Evolutionary conservation across 1,140 invertebrate species (phyloP).

Genomic region (Cheumatopsyche charites): DNA sequence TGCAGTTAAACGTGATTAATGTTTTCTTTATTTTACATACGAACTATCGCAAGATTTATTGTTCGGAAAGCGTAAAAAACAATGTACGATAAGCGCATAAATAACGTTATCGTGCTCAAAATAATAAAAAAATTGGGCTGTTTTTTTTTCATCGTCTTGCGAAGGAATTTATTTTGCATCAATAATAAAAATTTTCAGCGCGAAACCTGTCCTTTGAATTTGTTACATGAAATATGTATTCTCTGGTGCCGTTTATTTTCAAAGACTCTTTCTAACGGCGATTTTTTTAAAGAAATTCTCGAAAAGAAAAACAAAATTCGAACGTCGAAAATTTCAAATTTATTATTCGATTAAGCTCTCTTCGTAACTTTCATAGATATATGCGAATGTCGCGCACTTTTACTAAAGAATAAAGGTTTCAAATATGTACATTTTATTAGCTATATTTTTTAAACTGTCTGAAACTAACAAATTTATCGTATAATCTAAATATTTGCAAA

Average conservation of each 20-base stretch:
- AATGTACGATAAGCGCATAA: too few relatives aligned
- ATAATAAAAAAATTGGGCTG: too few relatives aligned
- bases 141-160: not conserved
- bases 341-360: too few relatives aligned
- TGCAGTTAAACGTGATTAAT: too few relatives aligned
- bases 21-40: too few relatives aligned
- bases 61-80: too few relatives aligned
- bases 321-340: too few relatives aligned
- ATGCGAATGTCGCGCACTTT: not conserved
- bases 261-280: not conserved
- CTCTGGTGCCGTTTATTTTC: not conserved
- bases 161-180: constrained; percentile 24
- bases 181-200: constrained; percentile 1
- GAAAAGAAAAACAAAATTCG: not conserved
- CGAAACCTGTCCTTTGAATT: constrained; percentile 14
- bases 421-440: too few relatives aligned
- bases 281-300: not conserved
- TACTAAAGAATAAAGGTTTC: not conserved
- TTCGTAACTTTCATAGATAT: not conserved
- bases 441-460: too few relatives aligned
- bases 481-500: not conserved
- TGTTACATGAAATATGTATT: constrained; percentile 23
- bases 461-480: not conserved
- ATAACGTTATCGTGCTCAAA: too few relatives aligned
- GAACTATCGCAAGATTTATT: too few relatives aligned